Base-by-base conservation (phyloP, 2,888 invertebrate species). In the Ptychoptera albimana region DNA sequence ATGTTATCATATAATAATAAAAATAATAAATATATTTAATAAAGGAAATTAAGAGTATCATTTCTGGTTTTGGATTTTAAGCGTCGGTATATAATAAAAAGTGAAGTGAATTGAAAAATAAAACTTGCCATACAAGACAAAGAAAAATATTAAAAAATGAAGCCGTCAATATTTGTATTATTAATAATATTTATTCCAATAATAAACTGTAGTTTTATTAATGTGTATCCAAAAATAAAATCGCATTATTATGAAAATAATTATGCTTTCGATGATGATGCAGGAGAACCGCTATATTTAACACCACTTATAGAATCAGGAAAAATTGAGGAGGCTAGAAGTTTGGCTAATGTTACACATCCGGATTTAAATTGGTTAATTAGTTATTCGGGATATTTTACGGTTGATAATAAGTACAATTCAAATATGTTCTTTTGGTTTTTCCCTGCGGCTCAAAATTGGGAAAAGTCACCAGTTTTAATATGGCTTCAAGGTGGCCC, bases 401-500 rank as follows among this genome's bases (percentile, higher is more conserved):
- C 89, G 0, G 89, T 92, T 1, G 79, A 91, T 59, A 74, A 79
- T 53, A 62, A 69, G 1, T 79, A 70, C 55, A 74, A 82, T 52
- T 86, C 88, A 0, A 88, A 91, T 57, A 71, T 85, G 64, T 92
- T 89, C 66, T 88, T 92, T 63, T 92, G 91, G 91, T 91, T 83
- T 58, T 89, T 91, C 59, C 88, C 88, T 0, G 77, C 87, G 0
- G 72, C 76, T 13, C 12, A 83, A 0, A 70, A 74, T 71, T 64
- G 62, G 2, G 55, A 60, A 50, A 63, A 68, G 37, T 79, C 80
- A 1, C 85, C 84, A 1, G 79, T 89, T 1, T 63, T 87, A 0
- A 63, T 89, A 7, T 89, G 89, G 89, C 67, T 88, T 2, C 85
- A 88, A 64, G 88, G 88, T 6, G 89, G 88, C 0, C 88, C 88